Conservation (phyloP, 2,888 invertebrate species). For the Pelosia muscerda region DNA sequence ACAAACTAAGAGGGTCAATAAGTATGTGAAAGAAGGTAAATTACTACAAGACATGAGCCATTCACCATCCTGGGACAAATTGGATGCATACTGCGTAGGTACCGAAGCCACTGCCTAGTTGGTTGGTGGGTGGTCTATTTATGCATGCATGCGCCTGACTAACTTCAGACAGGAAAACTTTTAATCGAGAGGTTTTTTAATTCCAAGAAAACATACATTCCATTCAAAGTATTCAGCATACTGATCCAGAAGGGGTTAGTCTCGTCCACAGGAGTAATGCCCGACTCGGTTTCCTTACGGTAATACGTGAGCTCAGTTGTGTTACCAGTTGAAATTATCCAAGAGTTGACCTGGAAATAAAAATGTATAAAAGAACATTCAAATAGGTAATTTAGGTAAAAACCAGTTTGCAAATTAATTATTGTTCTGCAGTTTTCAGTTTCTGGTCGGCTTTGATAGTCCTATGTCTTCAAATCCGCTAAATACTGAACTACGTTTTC, state of each 20-base stretch:
- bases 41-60: no score
- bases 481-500: neutral
- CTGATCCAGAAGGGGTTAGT: conserved; percentile 90
- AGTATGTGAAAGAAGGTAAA: no score
- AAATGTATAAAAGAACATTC: no score
- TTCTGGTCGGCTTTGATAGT: neutral
- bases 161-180: neutral
- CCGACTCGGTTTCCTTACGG: conserved; percentile 60
- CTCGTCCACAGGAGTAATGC: conserved; percentile 85
- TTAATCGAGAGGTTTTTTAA: neutral
- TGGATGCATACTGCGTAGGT: no score
- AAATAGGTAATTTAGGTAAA: no score
- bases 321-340: conserved; percentile 63
- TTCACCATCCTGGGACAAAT: no score
- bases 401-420: neutral
- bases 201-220: conserved; percentile 62
- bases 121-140: no score
- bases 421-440: neutral
- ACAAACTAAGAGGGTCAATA: no score
- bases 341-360: conserved; percentile 64
- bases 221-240: conserved; percentile 86
- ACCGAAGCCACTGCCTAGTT: no score
- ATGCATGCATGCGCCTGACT: neutral
- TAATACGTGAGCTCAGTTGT: conserved; percentile 62
- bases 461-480: neutral